Evolutionary conservation across 2,888 invertebrate species (phyloP), one percentile per base, ranked within the genome.

Genomic region (Euphydryas editha): DNA sequence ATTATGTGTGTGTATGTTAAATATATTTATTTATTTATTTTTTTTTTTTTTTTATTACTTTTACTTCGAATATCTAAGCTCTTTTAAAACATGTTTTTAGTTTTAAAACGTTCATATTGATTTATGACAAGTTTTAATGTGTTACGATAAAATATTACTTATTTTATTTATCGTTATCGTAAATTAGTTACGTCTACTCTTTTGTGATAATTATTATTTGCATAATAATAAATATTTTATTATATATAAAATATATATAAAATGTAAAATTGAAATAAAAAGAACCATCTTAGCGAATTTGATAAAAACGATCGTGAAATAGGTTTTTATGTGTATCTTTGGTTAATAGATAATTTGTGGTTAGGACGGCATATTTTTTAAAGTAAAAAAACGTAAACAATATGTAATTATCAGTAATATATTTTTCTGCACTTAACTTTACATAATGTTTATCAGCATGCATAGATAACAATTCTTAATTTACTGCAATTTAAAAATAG

Each of bases 111-210:
- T 18, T 65, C 58, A 63, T 72, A 72, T 68, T 74, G 73, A 78
- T 79, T 81, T 80, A 81, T 72, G 74, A 72, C 77, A 67, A 70
- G 73, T 73, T 75, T 76, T 76, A 76, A 77, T 73, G 62, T 67
- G 58, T 70, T 68, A 65, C 71, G 79, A 80, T 78, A 78, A 79
- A 55, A 51, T 37, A 63, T 73, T 54, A 54, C 36, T 36, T 54
- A 21, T 70, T 64, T 68, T 72, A 71, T 73, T 62, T 78, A 79
- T 78, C 77, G 73, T 71, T 73, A 75, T 75, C 72, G 68, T 20
- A 62, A 36, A 69, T 56, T 62, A 46, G 59, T 63, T 44, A 64
- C 58, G 30, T 54, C 36, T 5, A 24, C 44, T 58, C 49, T 46
- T 17, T 39, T 55, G 15, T 58, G 37, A 56, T 49, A 49, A 49